Evolutionary conservation across 2,888 invertebrate species (phyloP).

Genomic region (Drosophila vallismaia): DNA sequence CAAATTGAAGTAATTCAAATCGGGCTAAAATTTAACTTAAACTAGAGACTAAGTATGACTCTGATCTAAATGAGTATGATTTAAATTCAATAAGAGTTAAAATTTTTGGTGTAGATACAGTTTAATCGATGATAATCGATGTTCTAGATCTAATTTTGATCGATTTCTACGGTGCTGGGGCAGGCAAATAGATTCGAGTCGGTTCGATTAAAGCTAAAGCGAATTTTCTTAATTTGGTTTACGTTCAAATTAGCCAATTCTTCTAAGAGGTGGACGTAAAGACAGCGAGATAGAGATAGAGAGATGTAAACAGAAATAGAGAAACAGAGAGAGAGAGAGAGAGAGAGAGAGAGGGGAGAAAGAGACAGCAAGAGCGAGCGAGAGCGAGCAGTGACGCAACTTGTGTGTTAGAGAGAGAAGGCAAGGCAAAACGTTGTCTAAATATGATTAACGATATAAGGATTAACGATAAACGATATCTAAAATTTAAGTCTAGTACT

Average conservation of each 20-base stretch:
- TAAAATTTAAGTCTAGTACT: constrained; percentile 37
- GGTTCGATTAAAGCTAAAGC: constrained; percentile 28
- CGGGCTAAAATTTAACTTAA: constrained; percentile 35
- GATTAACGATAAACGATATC: constrained; percentile 42
- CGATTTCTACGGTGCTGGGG: constrained; percentile 35
- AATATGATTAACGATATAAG: constrained; percentile 37
- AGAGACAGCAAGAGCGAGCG: constrained; percentile 27
- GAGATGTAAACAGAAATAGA: constrained; percentile 1
- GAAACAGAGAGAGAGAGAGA: constrained; percentile 11
- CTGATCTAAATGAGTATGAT: constrained; percentile 26
- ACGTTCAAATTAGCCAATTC: constrained; percentile 13
- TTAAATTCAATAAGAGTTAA: constrained; percentile 18
- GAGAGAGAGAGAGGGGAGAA: constrained; percentile 21
- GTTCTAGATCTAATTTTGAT: constrained; percentile 28
- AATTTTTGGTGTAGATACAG: constrained; percentile 16
- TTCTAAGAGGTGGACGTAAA: constrained; percentile 22
- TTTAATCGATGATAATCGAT: constrained; percentile 11
- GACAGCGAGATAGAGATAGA: constrained; percentile 11
- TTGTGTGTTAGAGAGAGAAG: constrained; percentile 25
- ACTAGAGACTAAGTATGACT: constrained; percentile 39
- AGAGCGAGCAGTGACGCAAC: constrained; percentile 37
- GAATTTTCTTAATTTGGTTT: constrained; percentile 12
- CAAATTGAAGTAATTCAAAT: constrained; percentile 16
- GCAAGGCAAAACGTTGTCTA: constrained; percentile 41
- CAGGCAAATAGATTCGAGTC: constrained; percentile 23